Percentiles rank a stretch among this genome's conserved stretches.
phyloP scores from a whole-genome alignment of 2,888 invertebrate genomes.

The Schrankia costaestrigalis region DNA sequence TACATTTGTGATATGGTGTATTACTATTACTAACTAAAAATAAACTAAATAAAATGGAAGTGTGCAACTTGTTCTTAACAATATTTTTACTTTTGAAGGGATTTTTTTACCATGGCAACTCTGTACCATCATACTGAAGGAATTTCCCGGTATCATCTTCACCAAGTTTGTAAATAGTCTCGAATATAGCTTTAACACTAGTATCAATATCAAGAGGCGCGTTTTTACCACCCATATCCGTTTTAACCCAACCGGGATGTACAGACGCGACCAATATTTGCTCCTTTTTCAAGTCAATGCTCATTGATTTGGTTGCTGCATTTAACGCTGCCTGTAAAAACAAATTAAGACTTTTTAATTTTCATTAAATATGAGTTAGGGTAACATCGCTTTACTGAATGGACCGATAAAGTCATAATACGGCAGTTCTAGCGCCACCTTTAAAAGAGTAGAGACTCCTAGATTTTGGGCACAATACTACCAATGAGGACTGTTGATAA shows the following conservation, averaged over 20 bases:
- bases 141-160: slow-evolving; percentile 88
- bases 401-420: no score
- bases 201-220: slow-evolving; percentile 87
- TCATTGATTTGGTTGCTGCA: slow-evolving; percentile 91
- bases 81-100: background rate
- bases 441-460: no score
- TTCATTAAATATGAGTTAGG: no score
- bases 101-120: slow-evolving; percentile 85
- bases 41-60: background rate
- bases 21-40: background rate
- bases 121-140: slow-evolving; percentile 87
- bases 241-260: slow-evolving; percentile 96
- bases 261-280: slow-evolving; percentile 87
- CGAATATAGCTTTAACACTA: slow-evolving; percentile 84
- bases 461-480: no score
- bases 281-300: slow-evolving; percentile 87
- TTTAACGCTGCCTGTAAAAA: slow-evolving; percentile 88
- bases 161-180: slow-evolving; percentile 82
- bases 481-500: no score
- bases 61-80: no score
- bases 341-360: background rate
- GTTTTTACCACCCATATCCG: slow-evolving; percentile 91
- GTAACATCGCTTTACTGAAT: no score
- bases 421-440: no score
- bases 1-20: no score